Evolutionary conservation across 1,140 invertebrate species (phyloP), one percentile per base, ranked within the genome.

Genomic region (Bombus terrestris): DNA sequence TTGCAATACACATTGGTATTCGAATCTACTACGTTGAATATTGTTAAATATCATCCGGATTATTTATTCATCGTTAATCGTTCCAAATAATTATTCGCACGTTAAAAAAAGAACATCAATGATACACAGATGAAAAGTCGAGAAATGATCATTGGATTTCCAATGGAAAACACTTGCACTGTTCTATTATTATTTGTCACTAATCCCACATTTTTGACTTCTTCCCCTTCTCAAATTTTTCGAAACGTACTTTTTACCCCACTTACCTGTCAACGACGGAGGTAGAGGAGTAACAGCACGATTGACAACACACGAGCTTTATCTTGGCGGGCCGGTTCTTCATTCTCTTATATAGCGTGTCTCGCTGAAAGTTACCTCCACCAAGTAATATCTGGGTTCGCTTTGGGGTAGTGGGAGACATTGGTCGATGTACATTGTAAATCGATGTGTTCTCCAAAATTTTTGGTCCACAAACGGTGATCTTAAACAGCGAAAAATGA

Each of bases 301-400:
- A 94, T 91, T 88, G 92, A 93, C 93, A 92, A 93, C 91, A 93
- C 95, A 91, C 94, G 91, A 92, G 92, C 85, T 95, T 94, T 94
- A 95, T 95, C 93, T 93, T 92, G 89, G 93, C 91, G 90, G 91
- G 88, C 92, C 92, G 90, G 89, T 90, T 89, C 88, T 92, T 90
- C 94, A 92, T 92, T 94, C 93, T 91, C 94, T 95, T 95, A 95
- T 95, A 95, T 95, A 95, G 92, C 92, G 88, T 90, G 90, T 89
- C 87, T 88, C 89, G 88, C 94, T 95, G 94, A 95, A 95, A 95
- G 93, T 94, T 94, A 90, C 94, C 92, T 94, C 94, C 93, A 93
- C 92, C 92, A 91, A 74, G 71, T 85, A 80, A 89, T 88, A 74
- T 79, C 78, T 82, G 80, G 72, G 18, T 86, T 53, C 81, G 78